phyloP scores from a whole-genome alignment of 2,113 vertebrate genomes.

The Ammospiza caudacuta region DNA sequence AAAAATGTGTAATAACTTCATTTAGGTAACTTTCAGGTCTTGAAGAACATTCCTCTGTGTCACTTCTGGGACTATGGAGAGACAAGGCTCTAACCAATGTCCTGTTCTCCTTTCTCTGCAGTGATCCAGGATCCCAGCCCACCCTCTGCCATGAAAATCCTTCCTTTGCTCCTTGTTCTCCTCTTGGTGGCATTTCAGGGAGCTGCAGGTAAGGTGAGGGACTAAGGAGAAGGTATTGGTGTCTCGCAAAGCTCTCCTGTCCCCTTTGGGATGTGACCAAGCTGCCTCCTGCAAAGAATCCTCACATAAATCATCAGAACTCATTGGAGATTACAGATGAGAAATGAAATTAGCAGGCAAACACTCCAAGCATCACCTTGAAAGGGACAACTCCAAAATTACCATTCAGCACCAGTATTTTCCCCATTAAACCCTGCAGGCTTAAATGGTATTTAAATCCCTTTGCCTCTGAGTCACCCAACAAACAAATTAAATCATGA shows the following conservation, averaged over 20 bases:
- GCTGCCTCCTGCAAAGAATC: not conserved
- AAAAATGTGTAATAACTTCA: not conserved
- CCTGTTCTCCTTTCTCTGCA: not conserved
- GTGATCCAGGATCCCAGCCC: not conserved
- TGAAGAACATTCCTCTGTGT: not conserved
- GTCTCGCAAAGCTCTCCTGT: not conserved
- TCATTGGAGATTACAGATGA: not conserved
- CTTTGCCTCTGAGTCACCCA: not conserved
- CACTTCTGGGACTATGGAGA: not conserved
- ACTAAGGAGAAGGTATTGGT: not conserved
- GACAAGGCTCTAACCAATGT: not conserved
- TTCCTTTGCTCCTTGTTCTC: not conserved
- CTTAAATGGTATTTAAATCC: not conserved
- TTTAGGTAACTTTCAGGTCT: not conserved
- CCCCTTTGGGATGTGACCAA: not conserved
- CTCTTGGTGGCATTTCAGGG: not conserved
- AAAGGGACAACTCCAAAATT: not conserved
- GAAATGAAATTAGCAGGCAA: not conserved
- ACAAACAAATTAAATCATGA: not conserved
- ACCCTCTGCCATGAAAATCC: slow-evolving; percentile 37
- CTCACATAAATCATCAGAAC: not conserved
- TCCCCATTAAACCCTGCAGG: not conserved
- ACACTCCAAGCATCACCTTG: not conserved
- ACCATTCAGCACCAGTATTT: not conserved
- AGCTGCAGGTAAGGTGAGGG: slow-evolving; percentile 22